phyloP scores from a whole-genome alignment of 2,888 invertebrate genomes.

The Willowsia nigromaculata region DNA sequence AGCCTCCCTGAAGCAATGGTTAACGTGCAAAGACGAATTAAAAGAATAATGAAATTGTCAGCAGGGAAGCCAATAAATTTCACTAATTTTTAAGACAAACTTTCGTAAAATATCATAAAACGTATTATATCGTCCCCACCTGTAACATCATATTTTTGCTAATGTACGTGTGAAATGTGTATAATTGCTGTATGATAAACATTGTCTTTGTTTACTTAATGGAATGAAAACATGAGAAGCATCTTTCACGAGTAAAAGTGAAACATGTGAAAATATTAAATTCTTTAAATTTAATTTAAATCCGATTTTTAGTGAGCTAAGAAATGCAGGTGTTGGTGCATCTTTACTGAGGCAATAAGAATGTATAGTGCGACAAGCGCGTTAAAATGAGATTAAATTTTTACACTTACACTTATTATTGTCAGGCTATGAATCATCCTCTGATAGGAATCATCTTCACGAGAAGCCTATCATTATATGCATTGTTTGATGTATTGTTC shows the following conservation, averaged over 20 bases:
- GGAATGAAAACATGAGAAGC: neutral
- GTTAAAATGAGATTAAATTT: neutral
- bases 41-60: neutral
- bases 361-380: neutral
- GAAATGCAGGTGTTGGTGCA: neutral
- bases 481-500: constrained; percentile 4
- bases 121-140: neutral
- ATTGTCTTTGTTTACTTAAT: neutral
- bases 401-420: neutral
- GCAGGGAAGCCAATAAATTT: constrained; percentile 44
- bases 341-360: neutral
- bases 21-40: neutral
- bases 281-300: neutral
- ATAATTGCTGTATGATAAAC: neutral
- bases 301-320: neutral
- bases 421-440: neutral
- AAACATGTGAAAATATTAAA: constrained; percentile 8
- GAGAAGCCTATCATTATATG: neutral
- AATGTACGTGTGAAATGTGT: neutral
- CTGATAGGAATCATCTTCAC: neutral
- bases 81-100: constrained; percentile 20
- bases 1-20: neutral
- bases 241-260: neutral
- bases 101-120: constrained; percentile 1
- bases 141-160: neutral